Conservation (phyloP, 2,888 invertebrate species). For the Mesorhabditis sp. region DNA sequence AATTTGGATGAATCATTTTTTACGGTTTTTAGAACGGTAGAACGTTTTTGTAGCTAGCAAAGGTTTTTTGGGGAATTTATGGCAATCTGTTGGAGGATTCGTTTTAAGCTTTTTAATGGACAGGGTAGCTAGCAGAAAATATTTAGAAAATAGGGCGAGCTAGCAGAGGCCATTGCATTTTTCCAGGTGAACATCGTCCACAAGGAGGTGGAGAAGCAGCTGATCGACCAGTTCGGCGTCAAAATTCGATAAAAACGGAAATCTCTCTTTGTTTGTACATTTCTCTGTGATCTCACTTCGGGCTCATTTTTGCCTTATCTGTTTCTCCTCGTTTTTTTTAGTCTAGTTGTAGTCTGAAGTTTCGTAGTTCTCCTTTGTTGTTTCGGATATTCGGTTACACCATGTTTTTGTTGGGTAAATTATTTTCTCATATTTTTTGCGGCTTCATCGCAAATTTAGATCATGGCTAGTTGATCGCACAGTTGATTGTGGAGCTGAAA, state of each 20-base stretch:
- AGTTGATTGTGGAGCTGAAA: constrained; percentile 1
- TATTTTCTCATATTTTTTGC: not conserved
- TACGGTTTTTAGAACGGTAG: too few relatives aligned
- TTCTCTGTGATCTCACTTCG: too few relatives aligned
- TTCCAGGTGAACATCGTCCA: constrained; percentile 48
- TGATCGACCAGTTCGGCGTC: constrained; percentile 35
- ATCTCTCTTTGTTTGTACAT: constrained; percentile 11
- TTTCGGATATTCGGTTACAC: not conserved
- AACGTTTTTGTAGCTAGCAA: not conserved
- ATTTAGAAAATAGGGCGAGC: too few relatives aligned
- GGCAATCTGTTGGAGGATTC: not conserved
- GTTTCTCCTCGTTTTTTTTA: not conserved
- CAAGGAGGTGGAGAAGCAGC: constrained; percentile 39
- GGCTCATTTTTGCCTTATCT: not conserved
- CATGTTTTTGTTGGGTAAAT: not conserved
- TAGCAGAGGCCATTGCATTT: not conserved
- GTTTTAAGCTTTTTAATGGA: too few relatives aligned
- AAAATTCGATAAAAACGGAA: constrained; percentile 22
- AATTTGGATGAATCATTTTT: too few relatives aligned
- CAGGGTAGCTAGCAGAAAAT: too few relatives aligned
- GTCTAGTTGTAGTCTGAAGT: not conserved
- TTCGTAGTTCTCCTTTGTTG: not conserved
- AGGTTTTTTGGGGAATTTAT: not conserved
- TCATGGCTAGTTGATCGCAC: not conserved
- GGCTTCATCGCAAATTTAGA: not conserved